phyloP scores from a whole-genome alignment of 2,113 vertebrate species.

The Macrotus californicus region DNA sequence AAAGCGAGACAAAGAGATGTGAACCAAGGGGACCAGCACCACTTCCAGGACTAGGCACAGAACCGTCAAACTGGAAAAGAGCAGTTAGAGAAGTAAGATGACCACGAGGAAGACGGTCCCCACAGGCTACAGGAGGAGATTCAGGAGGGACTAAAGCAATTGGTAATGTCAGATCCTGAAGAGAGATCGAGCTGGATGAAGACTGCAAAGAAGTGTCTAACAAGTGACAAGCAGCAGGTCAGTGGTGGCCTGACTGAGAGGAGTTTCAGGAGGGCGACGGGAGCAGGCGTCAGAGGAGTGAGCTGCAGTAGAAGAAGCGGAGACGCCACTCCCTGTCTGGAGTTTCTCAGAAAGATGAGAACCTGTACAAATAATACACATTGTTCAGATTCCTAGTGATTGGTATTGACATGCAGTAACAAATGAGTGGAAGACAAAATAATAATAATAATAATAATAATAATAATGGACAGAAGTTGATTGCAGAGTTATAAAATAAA shows the following conservation, averaged over 20 bases:
- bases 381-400: constrained; percentile 30
- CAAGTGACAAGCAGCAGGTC: constrained; percentile 12
- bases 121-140: background rate
- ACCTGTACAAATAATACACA: constrained; percentile 27
- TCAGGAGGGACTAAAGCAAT: constrained; percentile 8
- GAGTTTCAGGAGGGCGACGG: constrained; percentile 19
- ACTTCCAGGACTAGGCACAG: background rate
- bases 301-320: constrained; percentile 4
- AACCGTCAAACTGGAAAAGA: background rate
- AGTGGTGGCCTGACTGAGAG: background rate
- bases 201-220: background rate
- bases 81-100: background rate
- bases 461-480: background rate
- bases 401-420: constrained; percentile 1
- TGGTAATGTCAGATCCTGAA: background rate
- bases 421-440: background rate
- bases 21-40: background rate
- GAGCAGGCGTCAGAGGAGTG: constrained; percentile 14
- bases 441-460: background rate
- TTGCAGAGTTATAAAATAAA: background rate
- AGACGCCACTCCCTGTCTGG: constrained; percentile 30
- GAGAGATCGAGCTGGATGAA: background rate
- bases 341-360: constrained; percentile 43
- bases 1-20: background rate
- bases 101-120: background rate